A percentile compares a stretch with the other conserved stretches of the same genome.
Evolutionary conservation across 2,888 invertebrate genomes (phyloP).

Genomic region (Alviniconcha strummeri): DNA sequence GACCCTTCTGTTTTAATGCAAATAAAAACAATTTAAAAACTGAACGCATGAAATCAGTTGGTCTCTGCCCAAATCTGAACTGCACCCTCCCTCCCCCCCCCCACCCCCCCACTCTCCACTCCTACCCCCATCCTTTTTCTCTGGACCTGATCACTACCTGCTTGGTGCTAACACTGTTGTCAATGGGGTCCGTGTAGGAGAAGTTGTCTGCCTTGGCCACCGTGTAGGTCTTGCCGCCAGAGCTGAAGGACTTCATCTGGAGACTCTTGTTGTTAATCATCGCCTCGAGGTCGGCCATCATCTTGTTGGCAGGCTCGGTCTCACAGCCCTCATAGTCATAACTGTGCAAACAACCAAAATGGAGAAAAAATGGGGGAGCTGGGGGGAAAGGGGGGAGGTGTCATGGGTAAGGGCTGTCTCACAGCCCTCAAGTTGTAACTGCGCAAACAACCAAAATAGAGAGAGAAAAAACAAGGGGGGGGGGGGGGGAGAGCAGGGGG

Average conservation of each 20-base stretch:
- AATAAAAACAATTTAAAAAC: no score
- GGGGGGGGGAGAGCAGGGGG: no score
- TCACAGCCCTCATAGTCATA: constrained; percentile 99
- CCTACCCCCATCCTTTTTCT: no score
- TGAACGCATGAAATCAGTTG: no score
- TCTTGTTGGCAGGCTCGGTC: constrained; percentile 87
- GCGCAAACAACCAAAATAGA: neutral
- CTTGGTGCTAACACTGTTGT: constrained; percentile 90
- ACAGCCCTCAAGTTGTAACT: neutral
- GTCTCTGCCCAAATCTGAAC: no score
- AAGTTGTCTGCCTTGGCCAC: constrained; percentile 93
- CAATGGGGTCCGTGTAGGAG: constrained; percentile 96
- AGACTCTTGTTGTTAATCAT: constrained; percentile 79
- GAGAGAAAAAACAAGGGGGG: no score
- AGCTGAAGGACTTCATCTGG: constrained; percentile 69
- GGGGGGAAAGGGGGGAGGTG: neutral
- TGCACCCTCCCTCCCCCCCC: no score
- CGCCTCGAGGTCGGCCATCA: constrained; percentile 89
- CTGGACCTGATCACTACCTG: constrained; percentile 77
- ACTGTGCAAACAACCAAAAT: constrained; percentile 74
- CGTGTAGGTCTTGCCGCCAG: constrained; percentile 80
- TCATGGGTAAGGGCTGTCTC: no score
- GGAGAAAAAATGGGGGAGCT: neutral
- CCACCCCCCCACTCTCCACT: no score
- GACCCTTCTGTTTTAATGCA: no score